Conservation (phyloP, 1,140 invertebrate genomes). For the Drosophila sturtevanti region DNA sequence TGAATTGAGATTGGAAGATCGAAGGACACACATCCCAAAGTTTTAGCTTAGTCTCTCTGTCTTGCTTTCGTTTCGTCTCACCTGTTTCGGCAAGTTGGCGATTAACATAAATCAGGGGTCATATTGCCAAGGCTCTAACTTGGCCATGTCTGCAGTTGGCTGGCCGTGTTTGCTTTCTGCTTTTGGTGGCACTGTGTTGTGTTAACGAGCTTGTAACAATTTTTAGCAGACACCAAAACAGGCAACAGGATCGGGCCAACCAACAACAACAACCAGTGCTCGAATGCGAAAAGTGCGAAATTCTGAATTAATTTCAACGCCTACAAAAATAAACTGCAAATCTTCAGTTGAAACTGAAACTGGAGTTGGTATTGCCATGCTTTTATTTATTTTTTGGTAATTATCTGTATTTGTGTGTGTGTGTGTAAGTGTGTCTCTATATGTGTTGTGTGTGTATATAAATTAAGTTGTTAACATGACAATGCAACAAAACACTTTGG, state of each 20-base stretch:
- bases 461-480: conserved; percentile 81
- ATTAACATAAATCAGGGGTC: conserved; percentile 81
- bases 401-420: not conserved
- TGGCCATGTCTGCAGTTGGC: conserved; percentile 1
- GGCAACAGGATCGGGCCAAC: not conserved
- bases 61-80: conserved; percentile 44
- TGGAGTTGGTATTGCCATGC: conserved; percentile 64
- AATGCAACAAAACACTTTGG: conserved; percentile 65
- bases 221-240: conserved; percentile 45
- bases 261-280: not conserved
- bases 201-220: conserved; percentile 81
- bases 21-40: not conserved
- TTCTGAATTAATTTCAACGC: conserved; percentile 79
- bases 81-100: conserved; percentile 50
- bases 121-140: conserved; percentile 49
- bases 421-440: not conserved
- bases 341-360: conserved; percentile 12
- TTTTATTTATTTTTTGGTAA: conserved; percentile 27
- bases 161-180: conserved; percentile 23
- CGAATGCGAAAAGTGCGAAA: conserved; percentile 73
- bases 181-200: conserved; percentile 74
- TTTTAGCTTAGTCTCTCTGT: conserved; percentile 30
- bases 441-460: conserved; percentile 52
- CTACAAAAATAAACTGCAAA: conserved; percentile 60
- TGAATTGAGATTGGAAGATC: conserved; percentile 8